phyloP scores from a whole-genome alignment of 2,113 vertebrate species.

The Gnathonemus longibarbis region DNA sequence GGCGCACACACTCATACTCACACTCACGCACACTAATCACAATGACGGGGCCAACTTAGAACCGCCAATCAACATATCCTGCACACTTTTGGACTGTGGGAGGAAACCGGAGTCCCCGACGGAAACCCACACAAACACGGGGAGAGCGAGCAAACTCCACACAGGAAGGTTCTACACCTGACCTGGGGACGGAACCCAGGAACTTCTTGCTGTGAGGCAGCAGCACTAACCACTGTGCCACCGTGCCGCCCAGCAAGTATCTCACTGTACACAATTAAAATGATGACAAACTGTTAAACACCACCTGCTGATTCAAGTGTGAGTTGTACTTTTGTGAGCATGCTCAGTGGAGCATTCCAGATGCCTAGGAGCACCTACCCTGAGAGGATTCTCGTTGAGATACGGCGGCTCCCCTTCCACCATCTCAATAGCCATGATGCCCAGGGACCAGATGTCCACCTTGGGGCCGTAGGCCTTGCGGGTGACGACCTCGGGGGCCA shows the following conservation, averaged over 20 bases:
- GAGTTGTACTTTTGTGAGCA: background rate
- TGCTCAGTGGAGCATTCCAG: background rate
- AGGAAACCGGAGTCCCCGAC: no score
- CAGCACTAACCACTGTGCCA: no score
- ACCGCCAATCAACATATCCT: no score
- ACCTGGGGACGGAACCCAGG: no score
- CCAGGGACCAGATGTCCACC: constrained; percentile 97
- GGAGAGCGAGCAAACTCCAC: no score
- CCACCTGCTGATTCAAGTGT: background rate
- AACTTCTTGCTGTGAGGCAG: no score
- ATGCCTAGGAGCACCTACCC: constrained; percentile 63
- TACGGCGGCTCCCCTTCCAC: constrained; percentile 98
- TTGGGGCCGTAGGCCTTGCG: constrained; percentile 95
- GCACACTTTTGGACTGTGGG: no score
- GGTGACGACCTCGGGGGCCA: constrained; percentile 96
- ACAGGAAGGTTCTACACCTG: no score
- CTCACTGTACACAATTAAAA: background rate
- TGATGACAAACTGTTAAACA: background rate
- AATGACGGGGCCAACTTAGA: no score
- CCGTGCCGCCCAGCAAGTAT: background rate
- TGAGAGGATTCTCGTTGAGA: constrained; percentile 97
- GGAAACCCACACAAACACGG: no score
- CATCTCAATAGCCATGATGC: constrained; percentile 99
- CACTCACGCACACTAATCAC: no score
- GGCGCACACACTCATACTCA: no score